Base-by-base conservation (phyloP, 2,113 vertebrate species). In the Ranitomeya imitator region DNA sequence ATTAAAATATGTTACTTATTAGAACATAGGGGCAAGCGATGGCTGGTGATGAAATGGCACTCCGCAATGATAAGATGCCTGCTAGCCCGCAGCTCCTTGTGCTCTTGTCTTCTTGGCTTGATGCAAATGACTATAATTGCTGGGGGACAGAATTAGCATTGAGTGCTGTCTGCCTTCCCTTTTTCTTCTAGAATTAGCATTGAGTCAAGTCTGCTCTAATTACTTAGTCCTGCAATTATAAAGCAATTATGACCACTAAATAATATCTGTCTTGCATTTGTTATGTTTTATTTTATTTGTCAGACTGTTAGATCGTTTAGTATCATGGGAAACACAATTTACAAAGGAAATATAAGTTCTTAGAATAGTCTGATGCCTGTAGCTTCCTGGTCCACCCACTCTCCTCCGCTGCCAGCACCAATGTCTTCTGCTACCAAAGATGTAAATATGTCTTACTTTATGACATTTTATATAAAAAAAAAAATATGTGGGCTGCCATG, bases 161-260 rank as follows among this genome's bases (percentile, higher is more conserved):
- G 54, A 60, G 23, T 59, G n/a, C n/a, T n/a, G n/a, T n/a, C n/a
- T n/a, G n/a, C n/a, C n/a, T n/a, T n/a, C n/a, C n/a, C n/a, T n/a
- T n/a, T n/a, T n/a, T n/a, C n/a, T n/a, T n/a, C n/a, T n/a, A 37
- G 57, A 45, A 85, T 74, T 85, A 85, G 14, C 69, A 85, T 71
- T 37, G 54, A 60, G 23, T 59, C 10, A 74, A 76, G 84, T 85
- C 84, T 51, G 18, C 26, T 85, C 63, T 76, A 85, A 85, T 85
- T 85, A 85, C 23, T 60, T 74, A 14, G 26, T 60, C 55, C 12
- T 18, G 69, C 18, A 76, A 74, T 60, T 85, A 85, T 45, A 55
- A 73, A 74, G 14, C 74, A 60, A 85, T 76, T 85, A 74, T 18
- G 51, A 65, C 13, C 65, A 55, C 82, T 55, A 71, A 84, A 69